A percentile compares a stretch with the other conserved stretches of the same genome.
Evolutionary conservation across 92 coral and sea anemone species (phyloP).

Genomic region (Epizoanthus ramosus): DNA sequence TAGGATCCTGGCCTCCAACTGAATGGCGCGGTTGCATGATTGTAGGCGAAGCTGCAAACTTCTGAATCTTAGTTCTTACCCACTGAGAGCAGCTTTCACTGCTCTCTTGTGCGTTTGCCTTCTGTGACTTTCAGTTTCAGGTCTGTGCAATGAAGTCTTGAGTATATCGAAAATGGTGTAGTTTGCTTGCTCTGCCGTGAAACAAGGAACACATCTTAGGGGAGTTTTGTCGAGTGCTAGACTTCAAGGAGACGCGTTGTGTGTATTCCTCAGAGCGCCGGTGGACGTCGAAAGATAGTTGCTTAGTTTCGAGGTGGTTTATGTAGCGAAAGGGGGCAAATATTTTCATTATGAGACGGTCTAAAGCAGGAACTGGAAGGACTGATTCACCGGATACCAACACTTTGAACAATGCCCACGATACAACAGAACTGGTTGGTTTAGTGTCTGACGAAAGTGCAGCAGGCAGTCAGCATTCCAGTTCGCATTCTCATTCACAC

Average conservation of each 20-base stretch:
- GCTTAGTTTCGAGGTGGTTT: conserved; percentile 7
- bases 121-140: conserved; percentile 25
- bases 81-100: conserved; percentile 27
- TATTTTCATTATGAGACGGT: conserved; percentile 53
- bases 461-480: conserved; percentile 14
- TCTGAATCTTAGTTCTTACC: conserved; percentile 30
- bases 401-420: conserved; percentile 28
- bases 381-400: conserved; percentile 36
- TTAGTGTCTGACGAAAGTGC: conserved; percentile 48
- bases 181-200: background rate
- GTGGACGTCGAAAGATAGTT: conserved; percentile 1
- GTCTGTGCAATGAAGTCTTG: conserved; percentile 7
- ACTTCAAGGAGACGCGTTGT: conserved; percentile 9
- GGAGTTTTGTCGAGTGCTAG: background rate
- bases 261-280: background rate
- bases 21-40: conserved; percentile 46
- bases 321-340: conserved; percentile 23
- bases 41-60: conserved; percentile 12
- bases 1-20: conserved; percentile 31
- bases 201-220: conserved; percentile 2
- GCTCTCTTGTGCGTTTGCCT: conserved; percentile 5
- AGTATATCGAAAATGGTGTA: conserved; percentile 14
- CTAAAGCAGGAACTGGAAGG: conserved; percentile 56
- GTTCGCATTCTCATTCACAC: conserved; percentile 45
- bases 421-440: conserved; percentile 42